Evolutionary conservation across 2,797 vertebrate genomes (phyloP), one percentile per base, ranked within the genome.

Genomic region (Neomorphus geoffroyi): DNA sequence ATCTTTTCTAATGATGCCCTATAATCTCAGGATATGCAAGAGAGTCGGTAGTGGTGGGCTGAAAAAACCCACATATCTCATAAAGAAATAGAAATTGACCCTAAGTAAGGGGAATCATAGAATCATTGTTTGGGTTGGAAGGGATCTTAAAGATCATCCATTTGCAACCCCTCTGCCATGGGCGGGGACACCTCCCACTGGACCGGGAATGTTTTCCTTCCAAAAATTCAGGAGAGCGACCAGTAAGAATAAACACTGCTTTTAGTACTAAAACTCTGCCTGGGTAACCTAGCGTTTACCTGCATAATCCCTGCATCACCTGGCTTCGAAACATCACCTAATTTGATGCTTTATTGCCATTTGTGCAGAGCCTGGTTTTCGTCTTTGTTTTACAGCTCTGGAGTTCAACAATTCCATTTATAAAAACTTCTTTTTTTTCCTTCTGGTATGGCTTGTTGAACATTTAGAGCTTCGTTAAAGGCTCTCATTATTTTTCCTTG

Each of bases 321-420:
- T 1, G 17, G 21, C 56, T 93, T 88, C 88, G 56, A 10, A 80
- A 41, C 81, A 62, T 37, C 57, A 7, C 35, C n/a, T 65, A n/a
- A 74, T 78, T 51, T 45, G 80, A 71, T 91, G 75, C 88, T 89
- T 89, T 73, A 48, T 84, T 72, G 18, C 48, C 22, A 3, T 67
- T 85, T 82, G 18, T 35, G 35, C 61, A 53, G n/a, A 51, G 18
- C 1, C 0, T 37, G 30, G 4, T 54, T 57, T 70, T 27, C 27
- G 30, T 70, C 48, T 64, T 85, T 73, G 37, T 89, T 95, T 83
- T 39, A 71, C 75, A 78, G 17, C 69, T 72, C 57, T 72, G 81
- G 19, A 71, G 37, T 83, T 94, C 28, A 75, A 56, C 61, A 83
- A 95, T 92, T 56, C 57, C 27, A 30, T 94, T 94, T 87, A 70